A percentile compares a stretch with the other conserved stretches of the same genome.
Conservation (phyloP, 30 jellyfish, hydroid and myxozoan species). For the Cassiopea andromeda region DNA sequence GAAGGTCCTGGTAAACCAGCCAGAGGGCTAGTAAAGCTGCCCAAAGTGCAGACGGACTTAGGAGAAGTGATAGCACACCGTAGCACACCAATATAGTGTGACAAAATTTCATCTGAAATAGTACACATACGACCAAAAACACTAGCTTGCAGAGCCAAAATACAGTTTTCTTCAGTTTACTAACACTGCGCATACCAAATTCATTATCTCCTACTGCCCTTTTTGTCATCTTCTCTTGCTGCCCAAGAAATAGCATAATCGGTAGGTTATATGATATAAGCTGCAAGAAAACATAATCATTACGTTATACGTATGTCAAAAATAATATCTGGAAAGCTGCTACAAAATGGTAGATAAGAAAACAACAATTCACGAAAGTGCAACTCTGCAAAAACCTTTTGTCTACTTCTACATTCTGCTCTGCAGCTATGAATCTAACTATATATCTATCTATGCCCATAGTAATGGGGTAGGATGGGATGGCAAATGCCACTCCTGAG, state of each 20-base stretch:
- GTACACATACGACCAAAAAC: background rate
- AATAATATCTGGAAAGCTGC: background rate
- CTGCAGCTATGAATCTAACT: too few species aligned
- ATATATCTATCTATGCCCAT: too few species aligned
- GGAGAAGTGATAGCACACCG: constrained; percentile 49
- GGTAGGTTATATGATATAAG: constrained; percentile 36
- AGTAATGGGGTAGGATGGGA: too few species aligned
- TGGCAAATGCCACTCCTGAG: too few species aligned
- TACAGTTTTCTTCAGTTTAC: background rate
- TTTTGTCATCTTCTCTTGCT: constrained; percentile 1
- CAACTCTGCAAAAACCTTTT: too few species aligned
- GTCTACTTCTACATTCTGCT: too few species aligned
- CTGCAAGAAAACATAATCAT: constrained; percentile 19
- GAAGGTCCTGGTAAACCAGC: constrained; percentile 10
- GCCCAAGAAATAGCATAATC: constrained; percentile 65
- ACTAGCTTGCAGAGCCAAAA: background rate
- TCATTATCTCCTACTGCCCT: background rate
- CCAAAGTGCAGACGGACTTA: constrained; percentile 73
- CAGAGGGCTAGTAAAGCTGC: constrained; percentile 38
- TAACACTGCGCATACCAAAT: background rate
- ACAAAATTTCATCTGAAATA: constrained; percentile 26
- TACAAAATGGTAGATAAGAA: too few species aligned
- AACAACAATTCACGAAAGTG: too few species aligned
- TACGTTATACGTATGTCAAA: background rate
- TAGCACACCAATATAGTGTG: constrained; percentile 42